Evolutionary conservation across 1,140 invertebrate genomes (phyloP).

Genomic region (Drosophila tristis): DNA sequence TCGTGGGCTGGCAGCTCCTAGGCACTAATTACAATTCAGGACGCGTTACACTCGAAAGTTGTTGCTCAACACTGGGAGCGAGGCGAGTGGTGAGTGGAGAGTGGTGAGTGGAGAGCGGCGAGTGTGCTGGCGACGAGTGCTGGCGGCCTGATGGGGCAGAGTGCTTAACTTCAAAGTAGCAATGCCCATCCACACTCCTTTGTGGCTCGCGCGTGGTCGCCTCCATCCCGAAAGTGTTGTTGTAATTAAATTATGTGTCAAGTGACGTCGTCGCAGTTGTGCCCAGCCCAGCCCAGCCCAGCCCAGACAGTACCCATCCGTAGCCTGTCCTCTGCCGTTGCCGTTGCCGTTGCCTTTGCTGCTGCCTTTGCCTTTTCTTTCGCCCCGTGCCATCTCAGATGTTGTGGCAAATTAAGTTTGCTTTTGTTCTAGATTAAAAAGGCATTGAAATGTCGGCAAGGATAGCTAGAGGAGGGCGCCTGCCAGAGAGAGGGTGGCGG

Average conservation of each 20-base stretch:
- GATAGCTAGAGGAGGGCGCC: background rate
- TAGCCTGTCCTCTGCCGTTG: conserved; percentile 3
- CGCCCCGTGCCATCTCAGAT: conserved; percentile 47
- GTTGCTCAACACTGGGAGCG: conserved; percentile 55
- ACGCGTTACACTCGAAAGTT: conserved; percentile 66
- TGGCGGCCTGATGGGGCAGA: conserved; percentile 4
- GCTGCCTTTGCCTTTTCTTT: conserved; percentile 16
- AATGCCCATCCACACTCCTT: conserved; percentile 7
- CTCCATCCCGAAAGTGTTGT: conserved; percentile 49
- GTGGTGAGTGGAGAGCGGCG: conserved; percentile 22
- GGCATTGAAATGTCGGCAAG: conserved; percentile 60
- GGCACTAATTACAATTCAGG: conserved; percentile 65
- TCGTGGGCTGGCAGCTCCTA: conserved; percentile 18
- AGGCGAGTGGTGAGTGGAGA: conserved; percentile 12
- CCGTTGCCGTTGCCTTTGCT: conserved; percentile 8
- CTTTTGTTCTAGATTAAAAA: conserved; percentile 70
- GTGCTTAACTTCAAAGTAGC: conserved; percentile 57
- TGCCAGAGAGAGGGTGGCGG: background rate
- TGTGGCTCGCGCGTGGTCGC: conserved; percentile 1
- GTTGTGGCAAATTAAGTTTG: conserved; percentile 69
- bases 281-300: background rate
- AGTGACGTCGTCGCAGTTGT: conserved; percentile 56
- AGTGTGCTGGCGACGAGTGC: conserved; percentile 1
- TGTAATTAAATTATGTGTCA: conserved; percentile 68
- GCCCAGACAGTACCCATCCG: background rate